A percentile compares a stretch with the other conserved stretches of the same genome.
Conservation (phyloP, 2,888 invertebrate genomes). For the Hydriomena furcata region DNA sequence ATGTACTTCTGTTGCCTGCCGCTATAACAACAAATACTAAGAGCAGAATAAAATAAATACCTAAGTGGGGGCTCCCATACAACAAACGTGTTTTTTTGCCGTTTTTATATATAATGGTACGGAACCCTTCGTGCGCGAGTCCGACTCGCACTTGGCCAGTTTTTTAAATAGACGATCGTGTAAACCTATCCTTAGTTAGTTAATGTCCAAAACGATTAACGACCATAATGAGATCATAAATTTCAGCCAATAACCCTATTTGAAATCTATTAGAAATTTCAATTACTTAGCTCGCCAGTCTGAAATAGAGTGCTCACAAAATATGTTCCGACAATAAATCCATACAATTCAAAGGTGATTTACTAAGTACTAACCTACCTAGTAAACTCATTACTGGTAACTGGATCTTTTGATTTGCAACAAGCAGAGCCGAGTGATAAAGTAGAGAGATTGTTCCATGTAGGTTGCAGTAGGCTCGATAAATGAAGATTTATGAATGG, state of each 20-base stretch:
- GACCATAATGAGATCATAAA: no score
- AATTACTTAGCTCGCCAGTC: neutral
- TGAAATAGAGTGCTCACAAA: conserved; percentile 8
- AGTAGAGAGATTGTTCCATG: conserved; percentile 32
- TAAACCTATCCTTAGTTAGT: no score
- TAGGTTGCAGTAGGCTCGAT: conserved; percentile 44
- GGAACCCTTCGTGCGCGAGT: no score
- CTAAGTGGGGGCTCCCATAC: no score
- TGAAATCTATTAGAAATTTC: conserved; percentile 5
- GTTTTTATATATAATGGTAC: no score
- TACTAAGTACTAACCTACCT: neutral
- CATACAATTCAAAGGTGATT: conserved; percentile 1
- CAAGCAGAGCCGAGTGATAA: conserved; percentile 16
- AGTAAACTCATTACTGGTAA: conserved; percentile 19
- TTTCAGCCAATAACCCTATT: neutral
- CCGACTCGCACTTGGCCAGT: no score
- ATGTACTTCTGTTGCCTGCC: no score
- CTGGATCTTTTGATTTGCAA: conserved; percentile 16
- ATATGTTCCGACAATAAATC: conserved; percentile 11
- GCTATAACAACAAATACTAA: no score
- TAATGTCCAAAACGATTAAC: no score
- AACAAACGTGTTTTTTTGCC: no score
- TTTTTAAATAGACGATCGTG: no score
- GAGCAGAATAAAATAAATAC: no score
- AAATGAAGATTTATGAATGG: conserved; percentile 48